Evolutionary conservation across 2,113 vertebrate species (phyloP), one percentile per base, ranked within the genome.

Genomic region (Synchiropus splendidus): DNA sequence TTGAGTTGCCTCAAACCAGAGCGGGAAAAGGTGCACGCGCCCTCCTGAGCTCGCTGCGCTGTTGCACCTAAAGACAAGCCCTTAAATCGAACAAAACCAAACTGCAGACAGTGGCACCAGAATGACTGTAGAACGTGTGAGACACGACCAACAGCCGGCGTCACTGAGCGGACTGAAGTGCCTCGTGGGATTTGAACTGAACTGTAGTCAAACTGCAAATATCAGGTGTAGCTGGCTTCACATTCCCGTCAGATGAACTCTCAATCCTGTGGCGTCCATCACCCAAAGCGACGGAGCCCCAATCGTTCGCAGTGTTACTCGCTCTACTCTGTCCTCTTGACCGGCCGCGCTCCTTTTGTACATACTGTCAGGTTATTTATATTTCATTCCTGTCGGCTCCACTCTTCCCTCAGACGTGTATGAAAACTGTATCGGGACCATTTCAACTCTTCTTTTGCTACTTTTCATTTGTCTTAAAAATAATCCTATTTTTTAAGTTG

Each of bases 281-380:
- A 27, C 15, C 32, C 39, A 33, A 18, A 17, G 30, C 47, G 49
- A 36, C 10, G 39, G 2, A 50, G 37, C 51, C 36, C 31, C 53
- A 42, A 12, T 12, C 34, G 41, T 77, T 45, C 17, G 12, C 42
- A 10, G 14, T 5, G 56, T 51, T 18, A 14, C 30, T 48, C 35
- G 2, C 31, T 5, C 3, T 42, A 37, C 39, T 18, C 49, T 43
- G 40, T 31, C 16, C n/a, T 54, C 18, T 17, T n/a, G n/a, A n/a
- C n/a, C n/a, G n/a, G n/a, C n/a, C n/a, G n/a, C 31, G 61, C 54
- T 45, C 38, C 67, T 59, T 74, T 77, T 86, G 85, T 85, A 86
- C 74, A 87, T 87, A 85, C 61, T 78, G 75, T 83, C 79, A 74
- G 61, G 61, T 83, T 84, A 86, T 87, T 86, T 87, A 87, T 85